phyloP scores from a whole-genome alignment of 2,888 invertebrate genomes.

The Macroteleia sp. region DNA sequence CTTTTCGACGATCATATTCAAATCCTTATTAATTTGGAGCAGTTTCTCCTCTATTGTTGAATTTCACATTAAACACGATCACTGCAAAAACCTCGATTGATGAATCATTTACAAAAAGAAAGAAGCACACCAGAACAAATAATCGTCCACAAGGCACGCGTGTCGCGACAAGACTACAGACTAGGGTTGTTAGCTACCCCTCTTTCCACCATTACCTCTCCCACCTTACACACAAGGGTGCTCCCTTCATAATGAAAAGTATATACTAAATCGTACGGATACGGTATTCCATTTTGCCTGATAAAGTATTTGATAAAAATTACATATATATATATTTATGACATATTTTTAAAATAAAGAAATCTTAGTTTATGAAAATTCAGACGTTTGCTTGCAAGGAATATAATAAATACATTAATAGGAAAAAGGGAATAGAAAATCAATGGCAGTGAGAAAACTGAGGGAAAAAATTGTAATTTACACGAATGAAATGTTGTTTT shows the following conservation, averaged over 20 bases:
- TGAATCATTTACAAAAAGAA: slow-evolving; percentile 38
- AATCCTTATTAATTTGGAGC: neutral
- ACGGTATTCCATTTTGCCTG: no score
- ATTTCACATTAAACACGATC: slow-evolving; percentile 7
- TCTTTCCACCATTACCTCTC: slow-evolving; percentile 47
- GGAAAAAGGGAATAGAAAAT: no score
- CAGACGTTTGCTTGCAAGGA: no score
- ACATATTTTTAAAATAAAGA: no score
- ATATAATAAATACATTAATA: no score
- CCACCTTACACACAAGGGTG: slow-evolving; percentile 21
- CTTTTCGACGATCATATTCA: neutral
- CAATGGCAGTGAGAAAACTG: no score
- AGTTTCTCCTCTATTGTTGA: neutral
- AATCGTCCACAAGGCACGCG: slow-evolving; percentile 34
- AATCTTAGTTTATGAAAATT: no score
- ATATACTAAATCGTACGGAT: no score
- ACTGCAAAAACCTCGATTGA: slow-evolving; percentile 14
- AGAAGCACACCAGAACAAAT: slow-evolving; percentile 24
- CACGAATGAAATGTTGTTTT: no score
- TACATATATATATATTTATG: no score
- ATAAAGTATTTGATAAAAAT: no score
- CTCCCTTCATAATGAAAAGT: slow-evolving; percentile 29
- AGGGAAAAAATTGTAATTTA: no score
- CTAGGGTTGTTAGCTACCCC: slow-evolving; percentile 48
- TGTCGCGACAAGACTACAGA: slow-evolving; percentile 29